Evolutionary conservation across 2,797 vertebrate species (phyloP).

Genomic region (Microhierax caerulescens): DNA sequence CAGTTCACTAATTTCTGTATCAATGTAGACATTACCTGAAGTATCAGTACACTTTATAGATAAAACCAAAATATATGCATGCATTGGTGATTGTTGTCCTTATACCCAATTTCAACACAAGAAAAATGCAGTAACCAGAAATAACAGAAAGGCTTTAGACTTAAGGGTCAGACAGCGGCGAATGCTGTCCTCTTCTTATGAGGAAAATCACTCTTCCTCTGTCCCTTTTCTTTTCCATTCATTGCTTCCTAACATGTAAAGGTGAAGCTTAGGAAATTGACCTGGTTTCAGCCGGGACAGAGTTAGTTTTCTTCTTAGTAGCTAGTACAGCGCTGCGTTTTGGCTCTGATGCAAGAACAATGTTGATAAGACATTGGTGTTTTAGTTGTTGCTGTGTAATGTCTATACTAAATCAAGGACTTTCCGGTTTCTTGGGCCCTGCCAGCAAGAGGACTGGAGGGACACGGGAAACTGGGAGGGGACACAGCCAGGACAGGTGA

Average conservation of each 20-base stretch:
- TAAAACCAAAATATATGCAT: background rate
- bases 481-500: no score
- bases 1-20: background rate
- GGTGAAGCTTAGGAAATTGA: background rate
- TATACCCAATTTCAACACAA: background rate
- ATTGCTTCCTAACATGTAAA: background rate
- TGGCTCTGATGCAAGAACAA: no score
- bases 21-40: background rate
- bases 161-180: background rate
- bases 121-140: background rate
- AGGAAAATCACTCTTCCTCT: background rate
- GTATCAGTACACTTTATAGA: background rate
- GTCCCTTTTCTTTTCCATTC: background rate
- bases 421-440: no score
- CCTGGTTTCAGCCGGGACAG: no score
- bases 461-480: no score
- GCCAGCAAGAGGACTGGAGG: no score
- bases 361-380: no score
- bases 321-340: no score
- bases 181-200: background rate
- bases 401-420: no score
- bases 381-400: no score
- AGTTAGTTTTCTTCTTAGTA: no score
- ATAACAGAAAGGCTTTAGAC: background rate
- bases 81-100: background rate